Evolutionary conservation across 2,113 vertebrate species (phyloP).

Genomic region (Thamnophis sirtalis): DNA sequence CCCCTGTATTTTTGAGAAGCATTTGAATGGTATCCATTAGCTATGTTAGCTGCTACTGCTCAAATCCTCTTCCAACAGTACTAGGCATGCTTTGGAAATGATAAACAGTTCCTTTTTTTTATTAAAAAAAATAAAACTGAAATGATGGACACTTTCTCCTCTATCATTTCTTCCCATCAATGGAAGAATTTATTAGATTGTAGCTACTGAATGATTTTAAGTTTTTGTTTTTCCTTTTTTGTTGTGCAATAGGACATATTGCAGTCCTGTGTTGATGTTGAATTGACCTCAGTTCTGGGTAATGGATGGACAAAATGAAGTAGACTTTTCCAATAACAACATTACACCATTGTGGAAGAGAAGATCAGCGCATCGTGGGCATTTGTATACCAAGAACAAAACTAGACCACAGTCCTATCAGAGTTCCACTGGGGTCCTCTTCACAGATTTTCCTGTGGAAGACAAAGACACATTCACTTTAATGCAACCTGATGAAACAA

Average conservation of each 20-base stretch:
- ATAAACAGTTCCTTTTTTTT: not conserved
- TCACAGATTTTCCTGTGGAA: slow-evolving; percentile 80
- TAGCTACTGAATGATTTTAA: not conserved
- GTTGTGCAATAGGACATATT: not conserved
- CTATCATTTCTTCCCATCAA: not conserved
- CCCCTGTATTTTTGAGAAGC: not conserved
- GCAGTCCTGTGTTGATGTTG: not conserved
- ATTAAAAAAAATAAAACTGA: not conserved
- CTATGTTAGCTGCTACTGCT: not conserved
- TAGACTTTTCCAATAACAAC: slow-evolving; percentile 73
- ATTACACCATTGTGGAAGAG: slow-evolving; percentile 77
- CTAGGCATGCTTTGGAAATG: not conserved
- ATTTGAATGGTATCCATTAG: not conserved
- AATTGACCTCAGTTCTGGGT: slow-evolving; percentile 15
- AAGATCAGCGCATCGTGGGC: slow-evolving; percentile 59
- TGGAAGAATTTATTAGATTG: not conserved
- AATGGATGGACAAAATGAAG: slow-evolving; percentile 82
- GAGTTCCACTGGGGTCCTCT: slow-evolving; percentile 71
- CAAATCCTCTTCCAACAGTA: not conserved
- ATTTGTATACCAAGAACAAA: slow-evolving; percentile 58
- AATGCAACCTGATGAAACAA: slow-evolving; percentile 65
- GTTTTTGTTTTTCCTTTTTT: not conserved
- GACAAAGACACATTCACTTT: slow-evolving; percentile 65
- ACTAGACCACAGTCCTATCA: slow-evolving; percentile 81
- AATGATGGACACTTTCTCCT: not conserved